Conservation (phyloP, 2,113 vertebrate genomes). For the Jacana jacana region DNA sequence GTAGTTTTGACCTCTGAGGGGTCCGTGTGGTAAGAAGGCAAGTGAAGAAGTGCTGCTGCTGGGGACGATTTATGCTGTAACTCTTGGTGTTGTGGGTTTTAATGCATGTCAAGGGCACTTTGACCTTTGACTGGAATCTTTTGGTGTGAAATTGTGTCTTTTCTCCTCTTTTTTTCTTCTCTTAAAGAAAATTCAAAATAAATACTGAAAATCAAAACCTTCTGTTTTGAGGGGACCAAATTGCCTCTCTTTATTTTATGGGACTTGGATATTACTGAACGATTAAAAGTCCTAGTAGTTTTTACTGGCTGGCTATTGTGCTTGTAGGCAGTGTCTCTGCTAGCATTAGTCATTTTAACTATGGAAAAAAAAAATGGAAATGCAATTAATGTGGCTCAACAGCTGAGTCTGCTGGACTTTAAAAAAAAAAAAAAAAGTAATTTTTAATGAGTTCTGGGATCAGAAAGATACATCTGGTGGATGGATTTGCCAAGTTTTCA, state of each 20-base stretch:
- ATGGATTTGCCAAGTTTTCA: conserved; percentile 62
- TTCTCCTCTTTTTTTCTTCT: neutral
- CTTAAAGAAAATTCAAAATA: conserved; percentile 35
- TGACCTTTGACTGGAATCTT: conserved; percentile 3
- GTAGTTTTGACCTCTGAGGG: neutral
- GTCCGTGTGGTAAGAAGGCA: neutral
- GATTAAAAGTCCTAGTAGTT: conserved; percentile 35
- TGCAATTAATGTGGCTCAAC: conserved; percentile 55
- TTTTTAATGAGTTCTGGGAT: conserved; percentile 69
- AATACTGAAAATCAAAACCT: conserved; percentile 22
- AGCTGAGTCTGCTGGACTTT: conserved; percentile 56
- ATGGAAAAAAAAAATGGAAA: conserved; percentile 60
- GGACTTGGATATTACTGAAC: conserved; percentile 33
- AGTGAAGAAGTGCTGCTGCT: neutral
- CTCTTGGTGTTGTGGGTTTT: neutral
- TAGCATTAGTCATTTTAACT: conserved; percentile 50
- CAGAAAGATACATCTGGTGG: conserved; percentile 63
- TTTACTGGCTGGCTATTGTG: conserved; percentile 34
- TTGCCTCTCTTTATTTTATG: conserved; percentile 40
- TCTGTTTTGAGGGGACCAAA: conserved; percentile 46
- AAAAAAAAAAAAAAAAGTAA: neutral
- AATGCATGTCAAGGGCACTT: conserved; percentile 22
- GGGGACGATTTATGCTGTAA: neutral
- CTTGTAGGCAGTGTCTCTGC: conserved; percentile 31
- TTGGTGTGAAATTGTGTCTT: conserved; percentile 26